Evolutionary conservation across 1,140 invertebrate genomes (phyloP), one percentile per base, ranked within the genome.

Genomic region (Drosophila navojoa): DNA sequence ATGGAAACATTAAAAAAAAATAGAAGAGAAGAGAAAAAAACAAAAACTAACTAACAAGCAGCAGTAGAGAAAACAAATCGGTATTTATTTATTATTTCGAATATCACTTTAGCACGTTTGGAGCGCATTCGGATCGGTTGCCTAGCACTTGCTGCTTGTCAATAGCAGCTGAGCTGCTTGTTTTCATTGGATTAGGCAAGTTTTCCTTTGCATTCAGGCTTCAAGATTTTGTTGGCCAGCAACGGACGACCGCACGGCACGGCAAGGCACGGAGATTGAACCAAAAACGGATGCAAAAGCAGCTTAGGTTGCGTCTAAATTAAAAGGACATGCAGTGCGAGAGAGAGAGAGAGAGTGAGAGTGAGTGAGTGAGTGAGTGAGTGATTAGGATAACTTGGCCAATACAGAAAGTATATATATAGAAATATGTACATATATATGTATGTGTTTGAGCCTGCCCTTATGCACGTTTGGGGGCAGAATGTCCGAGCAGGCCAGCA

Each of bases 171-270:
- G 81, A 87, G 81, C 81, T 87, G 82, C 79, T 81, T 86, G 81
- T 79, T 86, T 86, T 86, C 79, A 86, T 86, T 81, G 82, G 82
- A 86, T 86, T 86, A 82, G 62, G 68, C 82, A 81, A 82, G 82
- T 86, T 86, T 72, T 60, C 35, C 29, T 11, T 29, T 42, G 35
- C 69, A 49, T 59, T 52, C 49, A 45, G 22, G 16, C 32, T 47
- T 27, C 25, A 44, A 16, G 45, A 45, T 38, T 38, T 38, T 38
- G 29, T 44, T 52, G 29, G 16, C 25, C 50, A 32, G 40, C 55
- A 47, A n/a, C 61, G 45, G 32, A n/a, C 1, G 16, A 42, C 45
- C 15, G 13, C 50, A 62, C n/a, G 10, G 50, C 55, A 13, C 2
- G 42, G n/a, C 7, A 9, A 7, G 32, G 32, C 32, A 32, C 32